These are phyloP conservation scores for Neoarius graeffei DNA, from an alignment of 2,113 vertebrate genomes.

Conservation along the genomic window DNA sequence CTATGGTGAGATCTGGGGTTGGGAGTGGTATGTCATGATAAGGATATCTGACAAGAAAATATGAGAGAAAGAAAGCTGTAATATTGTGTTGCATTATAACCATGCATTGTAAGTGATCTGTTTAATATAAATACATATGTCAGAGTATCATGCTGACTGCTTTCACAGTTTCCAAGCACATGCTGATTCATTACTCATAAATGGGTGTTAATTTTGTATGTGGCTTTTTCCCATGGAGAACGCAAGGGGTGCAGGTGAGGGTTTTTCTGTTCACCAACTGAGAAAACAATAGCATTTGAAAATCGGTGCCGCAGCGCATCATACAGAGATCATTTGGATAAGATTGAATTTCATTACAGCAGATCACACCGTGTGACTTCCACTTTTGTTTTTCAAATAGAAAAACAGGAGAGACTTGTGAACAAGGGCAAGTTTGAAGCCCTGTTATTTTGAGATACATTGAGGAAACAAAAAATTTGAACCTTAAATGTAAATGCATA, in stretches of 20 bases:
- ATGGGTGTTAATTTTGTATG: conserved; percentile 39
- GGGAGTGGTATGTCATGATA: neutral
- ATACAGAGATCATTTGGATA: neutral
- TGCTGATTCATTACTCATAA: conserved; percentile 55
- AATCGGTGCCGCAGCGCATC: neutral
- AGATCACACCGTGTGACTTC: neutral
- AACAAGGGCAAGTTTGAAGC: neutral
- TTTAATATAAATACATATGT: conserved; percentile 17
- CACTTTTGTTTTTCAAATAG: neutral
- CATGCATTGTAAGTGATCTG: neutral
- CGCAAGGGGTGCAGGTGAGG: neutral
- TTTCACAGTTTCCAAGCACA: conserved; percentile 30
- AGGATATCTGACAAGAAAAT: neutral
- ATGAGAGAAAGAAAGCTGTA: neutral
- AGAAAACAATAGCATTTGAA: neutral
- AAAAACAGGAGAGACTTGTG: neutral
- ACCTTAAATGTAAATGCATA: neutral
- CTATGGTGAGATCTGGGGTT: conserved; percentile 79
- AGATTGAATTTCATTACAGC: neutral
- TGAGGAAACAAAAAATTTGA: neutral
- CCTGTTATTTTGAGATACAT: neutral
- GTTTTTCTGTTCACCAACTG: conserved; percentile 6
- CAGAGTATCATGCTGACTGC: neutral
- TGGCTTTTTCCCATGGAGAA: neutral
- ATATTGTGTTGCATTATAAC: neutral